Conservation (phyloP, 2,888 invertebrate species). For the Megalurothrips usitatus region DNA sequence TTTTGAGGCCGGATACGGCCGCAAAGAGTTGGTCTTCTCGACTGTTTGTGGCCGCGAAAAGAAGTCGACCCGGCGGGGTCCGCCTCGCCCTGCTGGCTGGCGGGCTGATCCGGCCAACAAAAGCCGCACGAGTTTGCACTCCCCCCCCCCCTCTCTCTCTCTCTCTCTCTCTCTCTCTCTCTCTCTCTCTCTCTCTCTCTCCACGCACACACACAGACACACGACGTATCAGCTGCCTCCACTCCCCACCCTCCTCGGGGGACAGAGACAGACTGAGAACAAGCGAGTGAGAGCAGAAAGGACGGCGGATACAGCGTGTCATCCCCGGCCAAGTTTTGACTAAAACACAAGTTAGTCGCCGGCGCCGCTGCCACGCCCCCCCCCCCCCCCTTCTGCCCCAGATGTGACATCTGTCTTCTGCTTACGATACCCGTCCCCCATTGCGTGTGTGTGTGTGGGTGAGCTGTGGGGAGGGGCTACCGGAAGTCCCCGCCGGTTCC, state of each 20-base stretch:
- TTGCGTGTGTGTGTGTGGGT: background rate
- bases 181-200: background rate
- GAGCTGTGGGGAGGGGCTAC: background rate
- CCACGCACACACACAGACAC: background rate
- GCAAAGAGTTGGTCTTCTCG: conserved; percentile 1
- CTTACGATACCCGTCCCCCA: background rate
- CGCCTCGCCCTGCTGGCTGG: background rate
- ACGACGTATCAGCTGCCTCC: too few species aligned
- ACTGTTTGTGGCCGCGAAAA: background rate
- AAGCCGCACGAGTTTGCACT: background rate
- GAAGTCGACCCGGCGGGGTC: background rate
- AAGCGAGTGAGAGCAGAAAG: background rate
- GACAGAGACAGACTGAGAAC: too few species aligned
- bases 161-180: background rate
- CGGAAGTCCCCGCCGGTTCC: background rate
- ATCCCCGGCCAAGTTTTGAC: background rate
- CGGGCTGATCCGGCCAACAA: background rate
- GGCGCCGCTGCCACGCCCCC: background rate
- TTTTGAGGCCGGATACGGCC: background rate
- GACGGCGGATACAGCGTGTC: background rate
- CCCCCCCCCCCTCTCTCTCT: background rate
- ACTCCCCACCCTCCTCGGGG: too few species aligned
- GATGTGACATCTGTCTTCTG: conserved; percentile 12
- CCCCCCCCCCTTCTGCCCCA: too few species aligned
- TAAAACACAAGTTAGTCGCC: conserved; percentile 16